Base-by-base conservation (phyloP, 53 echinoderm and acorn worm genomes). In the Pentamera pediparva region DNA sequence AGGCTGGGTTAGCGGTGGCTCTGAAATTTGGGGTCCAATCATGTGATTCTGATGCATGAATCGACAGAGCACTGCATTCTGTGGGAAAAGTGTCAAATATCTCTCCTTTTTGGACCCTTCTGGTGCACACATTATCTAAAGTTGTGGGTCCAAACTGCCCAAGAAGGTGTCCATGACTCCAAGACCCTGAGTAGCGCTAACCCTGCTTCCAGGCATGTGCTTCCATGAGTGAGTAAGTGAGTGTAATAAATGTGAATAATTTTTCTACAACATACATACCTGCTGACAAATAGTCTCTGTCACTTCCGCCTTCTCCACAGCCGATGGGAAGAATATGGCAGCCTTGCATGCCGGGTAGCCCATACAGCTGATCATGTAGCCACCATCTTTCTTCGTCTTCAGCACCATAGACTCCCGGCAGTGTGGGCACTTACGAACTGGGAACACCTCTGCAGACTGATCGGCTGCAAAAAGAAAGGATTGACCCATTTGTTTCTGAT, bases 321-420 rank as follows among this genome's bases (percentile, higher is more conserved):
- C 69, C 6, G 74, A 59, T 15, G 96, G 96, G 62, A 96, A 82
- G 77, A 82, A 96, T 39, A 96, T 80, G 1, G 86, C 96, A 30
- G 88, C 85, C 48, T 83, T 91, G 78, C 96, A 96, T 53, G 81
- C 91, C 71, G 91, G 91, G 86, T 75, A 96, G 47, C 91, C 91
- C 50, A 85, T 80, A 77, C 91, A 96, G 67, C 83, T 75, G 62
- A 95, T 77, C 95, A 95, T 91, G 73, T 78, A 90, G 35, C 95
- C 91, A 0, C 91, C 95, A 52, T 87, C 88, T 71, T 91, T 91
- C 70, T 84, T 88, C 35, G 78, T 76, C 71, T 87, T 91, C 32
- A 91, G 82, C 36, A 91, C 64, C 96, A 96, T 96, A 36, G 91
- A 51, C 39, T 96, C 76, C 18, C 56, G 52, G 84, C 96, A 96